Base-by-base conservation (phyloP, 2,797 vertebrate genomes). In the Acropternis orthonyx region DNA sequence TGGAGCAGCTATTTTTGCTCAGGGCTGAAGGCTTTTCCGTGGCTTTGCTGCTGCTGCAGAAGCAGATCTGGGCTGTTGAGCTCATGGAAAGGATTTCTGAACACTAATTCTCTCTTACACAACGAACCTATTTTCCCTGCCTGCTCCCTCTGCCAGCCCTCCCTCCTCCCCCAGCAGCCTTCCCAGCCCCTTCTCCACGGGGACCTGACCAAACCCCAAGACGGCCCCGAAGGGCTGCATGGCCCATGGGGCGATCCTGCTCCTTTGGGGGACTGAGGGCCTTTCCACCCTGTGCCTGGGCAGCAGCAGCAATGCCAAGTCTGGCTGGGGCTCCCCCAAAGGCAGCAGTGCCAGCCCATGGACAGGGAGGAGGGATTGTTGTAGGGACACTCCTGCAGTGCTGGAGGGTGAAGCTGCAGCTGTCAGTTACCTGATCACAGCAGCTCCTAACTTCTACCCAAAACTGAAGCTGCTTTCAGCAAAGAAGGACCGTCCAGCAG, bases 101-200 rank as follows among this genome's bases (percentile, higher is more conserved):
- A 65, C 59, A 15, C 76, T 94, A 92, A 93, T 89, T 89, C 90
- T 56, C 66, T 32, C 78, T 92, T 92, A 92, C 36, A 93, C 90
- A 95, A 96, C 78, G 34, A 89, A 56, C 55, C 85, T 48, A 37
- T 61, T 94, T 78, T 73, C 77, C 62, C 36, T 46, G 55, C 54
- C 76, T 0, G 81, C 59, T 52, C 65, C 41, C 12, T 17, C 51
- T 17, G 52, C 58, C 88, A 39, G 49, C n/a, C 65, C 37, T 30
- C 71, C 28, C 52, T 54, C 30, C 30, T 8, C 19, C 55, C 6
- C 14, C 52, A 51, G 39, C 44, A 55, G 34, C 55, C 58, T 12
- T 4, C 10, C 9, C 56, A 36, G 63, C 49, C 26, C 63, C 27
- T 41, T 7, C 15, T 16, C 41, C 5, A 0, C 0, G 12, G 63